These are phyloP conservation scores for Sapayoa aenigma DNA, from an alignment of 2,113 vertebrate genomes.

Conservation along the genomic window DNA sequence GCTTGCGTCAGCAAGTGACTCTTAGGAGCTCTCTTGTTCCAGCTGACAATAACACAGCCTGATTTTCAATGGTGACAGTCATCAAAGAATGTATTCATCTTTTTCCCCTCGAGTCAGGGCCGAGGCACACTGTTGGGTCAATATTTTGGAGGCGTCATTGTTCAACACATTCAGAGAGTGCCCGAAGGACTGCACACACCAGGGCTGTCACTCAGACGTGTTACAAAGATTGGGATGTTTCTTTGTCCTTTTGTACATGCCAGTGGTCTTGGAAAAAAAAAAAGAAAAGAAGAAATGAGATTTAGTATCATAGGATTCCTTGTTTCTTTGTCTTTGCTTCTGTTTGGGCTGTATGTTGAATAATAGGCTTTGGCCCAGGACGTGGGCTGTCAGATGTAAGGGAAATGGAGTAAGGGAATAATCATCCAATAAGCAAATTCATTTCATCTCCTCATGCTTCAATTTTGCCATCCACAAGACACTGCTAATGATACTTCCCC, in stretches of 20 bases:
- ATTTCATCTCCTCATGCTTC: conserved; percentile 64
- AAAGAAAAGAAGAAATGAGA: conserved; percentile 32
- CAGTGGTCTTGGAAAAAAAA: conserved; percentile 24
- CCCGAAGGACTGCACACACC: not conserved
- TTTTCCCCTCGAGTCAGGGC: not conserved
- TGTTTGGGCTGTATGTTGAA: not conserved
- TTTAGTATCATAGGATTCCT: conserved; percentile 10
- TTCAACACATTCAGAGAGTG: not conserved
- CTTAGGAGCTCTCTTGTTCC: not conserved
- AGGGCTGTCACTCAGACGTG: conserved; percentile 14
- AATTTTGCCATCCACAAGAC: conserved; percentile 49
- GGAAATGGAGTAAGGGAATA: conserved; percentile 15
- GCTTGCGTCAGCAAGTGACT: not conserved
- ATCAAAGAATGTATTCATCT: conserved; percentile 42
- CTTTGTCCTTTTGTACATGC: conserved; percentile 31
- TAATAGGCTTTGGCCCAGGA: conserved; percentile 47
- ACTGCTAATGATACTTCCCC: conserved; percentile 38
- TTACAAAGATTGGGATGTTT: conserved; percentile 15
- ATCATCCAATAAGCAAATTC: conserved; percentile 53
- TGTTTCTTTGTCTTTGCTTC: conserved; percentile 25
- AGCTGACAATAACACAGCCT: conserved; percentile 2
- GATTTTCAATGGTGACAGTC: not conserved
- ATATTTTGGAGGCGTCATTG: conserved; percentile 39
- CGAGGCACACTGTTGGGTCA: not conserved
- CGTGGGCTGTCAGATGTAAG: conserved; percentile 40